Conservation (phyloP, 2,113 vertebrate species). For the Dendrocopos noguchii region DNA sequence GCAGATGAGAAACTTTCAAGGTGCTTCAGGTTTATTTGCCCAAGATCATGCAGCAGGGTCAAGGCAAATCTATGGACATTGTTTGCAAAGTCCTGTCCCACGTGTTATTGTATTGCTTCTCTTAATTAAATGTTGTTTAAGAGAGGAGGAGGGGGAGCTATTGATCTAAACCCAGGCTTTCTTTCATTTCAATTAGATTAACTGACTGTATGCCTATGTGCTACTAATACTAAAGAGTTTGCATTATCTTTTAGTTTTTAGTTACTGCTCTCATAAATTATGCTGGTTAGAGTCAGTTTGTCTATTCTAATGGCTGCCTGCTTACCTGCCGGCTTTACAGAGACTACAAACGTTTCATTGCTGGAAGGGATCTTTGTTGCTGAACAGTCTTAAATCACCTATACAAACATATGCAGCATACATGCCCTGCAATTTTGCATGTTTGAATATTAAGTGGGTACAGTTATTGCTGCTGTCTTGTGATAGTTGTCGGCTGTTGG, state of each 20-base stretch:
- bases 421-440: background rate
- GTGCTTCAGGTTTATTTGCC: background rate
- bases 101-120: background rate
- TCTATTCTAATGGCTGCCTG: background rate
- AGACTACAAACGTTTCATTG: background rate
- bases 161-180: background rate
- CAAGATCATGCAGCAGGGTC: background rate
- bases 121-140: constrained; percentile 7
- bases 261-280: background rate
- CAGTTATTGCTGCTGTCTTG: background rate
- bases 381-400: background rate
- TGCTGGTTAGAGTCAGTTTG: background rate
- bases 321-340: background rate
- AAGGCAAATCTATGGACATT: background rate
- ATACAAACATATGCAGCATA: too few species aligned
- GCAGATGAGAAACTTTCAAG: background rate
- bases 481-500: background rate
- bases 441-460: background rate
- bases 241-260: background rate
- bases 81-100: background rate
- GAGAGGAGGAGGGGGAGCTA: background rate
- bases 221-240: background rate
- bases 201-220: background rate
- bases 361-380: background rate
- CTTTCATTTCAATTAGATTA: background rate